A percentile compares a stretch with the other conserved stretches of the same genome.
phyloP scores from a whole-genome alignment of 2,113 vertebrate species.

The Zosterops lateralis region DNA sequence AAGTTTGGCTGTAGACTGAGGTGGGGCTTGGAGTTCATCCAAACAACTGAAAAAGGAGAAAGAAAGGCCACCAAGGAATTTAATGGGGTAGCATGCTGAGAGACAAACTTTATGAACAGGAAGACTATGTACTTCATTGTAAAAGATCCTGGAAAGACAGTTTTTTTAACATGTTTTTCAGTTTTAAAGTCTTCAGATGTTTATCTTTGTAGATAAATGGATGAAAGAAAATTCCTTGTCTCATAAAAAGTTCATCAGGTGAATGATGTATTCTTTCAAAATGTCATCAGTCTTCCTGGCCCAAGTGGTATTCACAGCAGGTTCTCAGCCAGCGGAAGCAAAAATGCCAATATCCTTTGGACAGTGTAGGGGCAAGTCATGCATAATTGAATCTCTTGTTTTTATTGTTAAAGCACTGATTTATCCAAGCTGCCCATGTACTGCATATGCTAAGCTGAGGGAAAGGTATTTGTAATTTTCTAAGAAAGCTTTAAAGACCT shows the following conservation, averaged over 20 bases:
- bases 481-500: not conserved
- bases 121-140: not conserved
- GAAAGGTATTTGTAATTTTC: not conserved
- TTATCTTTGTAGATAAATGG: not conserved
- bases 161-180: not conserved
- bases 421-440: not conserved
- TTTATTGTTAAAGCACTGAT: conserved; percentile 11
- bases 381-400: conserved; percentile 17
- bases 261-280: conserved; percentile 31
- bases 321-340: not conserved
- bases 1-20: not conserved
- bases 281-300: conserved; percentile 31
- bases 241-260: conserved; percentile 45
- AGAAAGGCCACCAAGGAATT: not conserved
- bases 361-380: not conserved
- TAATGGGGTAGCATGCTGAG: not conserved
- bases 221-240: conserved; percentile 3
- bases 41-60: not conserved
- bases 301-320: not conserved
- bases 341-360: conserved; percentile 31
- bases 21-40: not conserved
- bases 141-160: not conserved
- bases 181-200: not conserved
- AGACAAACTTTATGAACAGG: not conserved
- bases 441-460: not conserved